phyloP scores from a whole-genome alignment of 2,797 vertebrate species.

The Chrysocyon brachyurus region DNA sequence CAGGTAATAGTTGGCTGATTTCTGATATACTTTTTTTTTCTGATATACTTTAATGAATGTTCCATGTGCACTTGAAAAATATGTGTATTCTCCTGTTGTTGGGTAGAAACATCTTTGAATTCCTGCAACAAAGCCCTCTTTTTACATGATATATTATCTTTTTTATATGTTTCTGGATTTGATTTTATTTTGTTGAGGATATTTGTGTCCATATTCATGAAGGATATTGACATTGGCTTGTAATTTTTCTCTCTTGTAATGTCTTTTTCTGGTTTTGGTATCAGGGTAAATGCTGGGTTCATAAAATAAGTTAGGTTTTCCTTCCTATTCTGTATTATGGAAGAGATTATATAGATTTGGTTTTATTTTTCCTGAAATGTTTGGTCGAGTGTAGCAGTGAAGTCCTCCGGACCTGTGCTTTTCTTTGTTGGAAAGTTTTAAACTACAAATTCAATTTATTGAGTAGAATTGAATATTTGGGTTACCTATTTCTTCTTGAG shows the following conservation, averaged over 20 bases:
- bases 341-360: background rate
- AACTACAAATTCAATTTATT: background rate
- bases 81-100: background rate
- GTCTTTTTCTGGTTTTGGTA: background rate
- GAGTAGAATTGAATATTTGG: background rate
- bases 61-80: background rate
- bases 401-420: background rate
- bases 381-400: background rate
- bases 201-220: background rate
- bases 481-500: background rate
- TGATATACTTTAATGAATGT: background rate
- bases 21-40: background rate
- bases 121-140: background rate
- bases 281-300: background rate
- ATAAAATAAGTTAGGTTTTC: background rate
- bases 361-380: background rate
- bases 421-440: background rate
- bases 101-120: background rate
- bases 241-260: background rate
- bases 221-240: background rate
- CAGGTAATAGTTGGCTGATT: background rate
- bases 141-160: background rate
- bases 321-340: background rate
- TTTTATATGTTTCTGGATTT: background rate
- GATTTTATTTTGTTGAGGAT: background rate